phyloP scores from a whole-genome alignment of 2,113 vertebrate species.

The Rhinopomastus cyanomelas region DNA sequence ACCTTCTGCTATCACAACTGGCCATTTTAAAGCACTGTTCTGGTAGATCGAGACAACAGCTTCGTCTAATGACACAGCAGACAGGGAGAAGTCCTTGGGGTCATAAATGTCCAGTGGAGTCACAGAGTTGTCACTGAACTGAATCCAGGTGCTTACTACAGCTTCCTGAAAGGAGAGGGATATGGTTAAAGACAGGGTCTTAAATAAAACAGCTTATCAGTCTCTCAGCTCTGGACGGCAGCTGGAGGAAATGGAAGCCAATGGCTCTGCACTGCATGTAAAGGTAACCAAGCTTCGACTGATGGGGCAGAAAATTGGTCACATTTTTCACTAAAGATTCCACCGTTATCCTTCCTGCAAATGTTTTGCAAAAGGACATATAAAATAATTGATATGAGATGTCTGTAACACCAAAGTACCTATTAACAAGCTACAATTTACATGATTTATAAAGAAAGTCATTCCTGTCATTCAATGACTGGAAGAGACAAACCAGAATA shows the following conservation, averaged over 20 bases:
- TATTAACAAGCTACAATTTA: background rate
- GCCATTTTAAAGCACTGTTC: constrained; percentile 77
- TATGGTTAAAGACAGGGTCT: background rate
- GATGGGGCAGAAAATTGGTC: background rate
- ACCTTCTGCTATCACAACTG: constrained; percentile 82
- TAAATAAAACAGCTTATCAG: background rate
- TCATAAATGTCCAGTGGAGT: constrained; percentile 93
- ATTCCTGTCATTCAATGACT: background rate
- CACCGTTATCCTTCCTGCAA: background rate
- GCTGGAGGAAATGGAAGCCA: background rate
- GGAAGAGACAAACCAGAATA: constrained; percentile 26
- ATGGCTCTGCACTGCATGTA: background rate
- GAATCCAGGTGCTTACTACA: constrained; percentile 91
- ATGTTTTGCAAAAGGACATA: background rate
- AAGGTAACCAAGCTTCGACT: background rate
- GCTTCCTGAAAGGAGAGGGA: constrained; percentile 84
- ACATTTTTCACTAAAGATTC: background rate
- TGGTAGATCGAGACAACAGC: constrained; percentile 79
- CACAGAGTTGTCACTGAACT: constrained; percentile 92
- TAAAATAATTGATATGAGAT: background rate
- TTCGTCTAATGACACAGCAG: constrained; percentile 86
- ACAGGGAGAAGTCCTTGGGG: constrained; percentile 84
- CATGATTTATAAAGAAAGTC: background rate
- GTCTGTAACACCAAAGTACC: background rate
- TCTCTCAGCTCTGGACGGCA: background rate